These are phyloP conservation scores for Gallinago jamesoni DNA, from an alignment of 2,113 vertebrate genomes.

Conservation along the genomic window DNA sequence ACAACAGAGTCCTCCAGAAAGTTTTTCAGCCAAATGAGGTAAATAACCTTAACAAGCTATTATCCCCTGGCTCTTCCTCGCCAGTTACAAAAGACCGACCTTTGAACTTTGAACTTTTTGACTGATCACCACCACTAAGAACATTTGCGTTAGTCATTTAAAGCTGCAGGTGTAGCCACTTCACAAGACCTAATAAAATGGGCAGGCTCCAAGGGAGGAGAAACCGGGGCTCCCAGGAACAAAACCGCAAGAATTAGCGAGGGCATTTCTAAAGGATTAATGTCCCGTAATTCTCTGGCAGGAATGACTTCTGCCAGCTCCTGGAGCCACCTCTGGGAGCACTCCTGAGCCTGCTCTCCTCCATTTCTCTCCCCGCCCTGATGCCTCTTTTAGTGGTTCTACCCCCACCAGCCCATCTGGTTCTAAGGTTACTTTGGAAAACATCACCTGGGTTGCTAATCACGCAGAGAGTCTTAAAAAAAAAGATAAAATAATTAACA, in stretches of 20 bases:
- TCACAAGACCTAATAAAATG: conserved; percentile 83
- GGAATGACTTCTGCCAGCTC: not conserved
- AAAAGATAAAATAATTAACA: not conserved
- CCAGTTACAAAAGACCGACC: conserved; percentile 85
- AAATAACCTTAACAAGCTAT: conserved; percentile 86
- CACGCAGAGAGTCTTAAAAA: fast-evolving
- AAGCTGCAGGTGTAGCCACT: conserved; percentile 90
- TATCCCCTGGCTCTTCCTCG: conserved; percentile 74
- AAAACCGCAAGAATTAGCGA: conserved; percentile 22
- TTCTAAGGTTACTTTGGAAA: not conserved
- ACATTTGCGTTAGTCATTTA: conserved; percentile 83
- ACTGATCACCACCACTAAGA: conserved; percentile 79
- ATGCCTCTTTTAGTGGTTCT: fast-evolving
- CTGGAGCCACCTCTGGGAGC: not conserved
- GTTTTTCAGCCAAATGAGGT: conserved; percentile 77
- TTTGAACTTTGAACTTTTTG: conserved; percentile 89
- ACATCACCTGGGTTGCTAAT: not conserved
- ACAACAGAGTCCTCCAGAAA: conserved; percentile 72
- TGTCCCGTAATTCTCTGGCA: not conserved
- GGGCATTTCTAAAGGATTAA: conserved; percentile 62
- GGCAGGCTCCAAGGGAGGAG: conserved; percentile 31
- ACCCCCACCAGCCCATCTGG: fast-evolving
- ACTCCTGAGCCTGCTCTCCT: not conserved
- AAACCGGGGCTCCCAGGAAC: not conserved
- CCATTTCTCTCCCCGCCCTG: fast-evolving